Evolutionary conservation across 2,797 vertebrate genomes (phyloP), one percentile per base, ranked within the genome.

Genomic region (Leptodactylus fallax): DNA sequence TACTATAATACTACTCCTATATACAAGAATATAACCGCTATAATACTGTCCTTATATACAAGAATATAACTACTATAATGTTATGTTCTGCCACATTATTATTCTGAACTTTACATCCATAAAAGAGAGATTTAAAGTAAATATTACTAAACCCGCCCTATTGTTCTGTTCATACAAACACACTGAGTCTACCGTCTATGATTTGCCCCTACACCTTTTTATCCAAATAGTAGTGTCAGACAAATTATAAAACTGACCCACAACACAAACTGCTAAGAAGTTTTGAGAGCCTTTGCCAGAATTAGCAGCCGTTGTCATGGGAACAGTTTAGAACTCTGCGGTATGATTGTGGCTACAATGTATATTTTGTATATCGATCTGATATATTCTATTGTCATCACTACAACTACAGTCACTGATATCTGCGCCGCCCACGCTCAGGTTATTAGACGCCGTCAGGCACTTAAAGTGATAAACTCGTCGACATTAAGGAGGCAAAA

Each of bases 311-410:
- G 78, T 79, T 79, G 25, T 23, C 47, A 79, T 79, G 47, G 78
- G 3, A 21, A 79, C 78, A 16, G 77, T 60, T 45, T 79, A 21
- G 56, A 60, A 45, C 16, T 45, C 78, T 45, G 55, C 6, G 55
- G 10, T 36, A 45, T 79, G 55, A 17, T 25, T 23, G 47, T 36
- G 69, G 19, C 47, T 72, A 72, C 69, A 47, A 7, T 72, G 14
- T 72, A 72, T 72, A 19, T 25, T 47, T 72, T 49, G 36, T 79
- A 53, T 60, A 58, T 79, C 1, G 77, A 79, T 79, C 23, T 79
- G 27, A 60, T 79, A 36, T 16, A 58, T 27, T 58, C 53, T 27
- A 56, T 79, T 79, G 51, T 79, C 77, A 56, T 27, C 11, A 58
- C 23, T 8, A 16, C 36, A 36, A 36, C 36, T 36, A 36, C 36